Evolutionary conservation across 1,140 invertebrate genomes (phyloP), one percentile per base, ranked within the genome.

Genomic region (Brachionus paranguensis): DNA sequence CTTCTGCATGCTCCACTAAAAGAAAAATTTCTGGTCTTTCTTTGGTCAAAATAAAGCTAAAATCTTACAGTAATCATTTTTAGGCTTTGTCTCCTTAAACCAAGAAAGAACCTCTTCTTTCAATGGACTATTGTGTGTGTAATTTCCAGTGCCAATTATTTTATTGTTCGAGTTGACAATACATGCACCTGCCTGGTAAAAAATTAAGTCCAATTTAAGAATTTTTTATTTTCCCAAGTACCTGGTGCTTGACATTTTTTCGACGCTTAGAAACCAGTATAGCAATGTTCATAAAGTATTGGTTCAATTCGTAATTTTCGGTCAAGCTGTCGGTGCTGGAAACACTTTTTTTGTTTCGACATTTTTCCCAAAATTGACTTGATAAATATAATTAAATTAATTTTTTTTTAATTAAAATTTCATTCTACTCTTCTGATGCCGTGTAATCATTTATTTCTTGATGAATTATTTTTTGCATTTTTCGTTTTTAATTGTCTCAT

Each of bases 1-100:
- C 91, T 91, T 99, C 97, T 41, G 97, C 96, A 91, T 99, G 96
- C 85, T 96, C 97, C 0, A 98, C 96, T 91, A 95, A 97, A 29
- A 94, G 0, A 37, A 6, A 37, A 37, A 37, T 6, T 6, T 37
- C 33, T 37, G 33, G 33, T 37, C 33, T 0, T 37, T 5, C 33
- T 7, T 37, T 6, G 33, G 33, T 37, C 33, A 37, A 37, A 37
- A 7, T 37, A 7, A 37, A 37, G 33, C 33, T 37, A 37, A 7
- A 37, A 55, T 64, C 43, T 81, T 93, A 53, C 95, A 91, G 68
- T 94, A 88, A 27, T 68, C 47, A 55, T 84, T 60, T 50, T 88
- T 86, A 14, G 72, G 87, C 92, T 87, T 33, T 89, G 86, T 29
- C 0, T 24, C 86, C 87, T 93, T 95, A 1, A 88, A 89, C 96